Evolutionary conservation across 2,113 vertebrate species (phyloP), one percentile per base, ranked within the genome.

Genomic region (Pontoporia blainvillei): DNA sequence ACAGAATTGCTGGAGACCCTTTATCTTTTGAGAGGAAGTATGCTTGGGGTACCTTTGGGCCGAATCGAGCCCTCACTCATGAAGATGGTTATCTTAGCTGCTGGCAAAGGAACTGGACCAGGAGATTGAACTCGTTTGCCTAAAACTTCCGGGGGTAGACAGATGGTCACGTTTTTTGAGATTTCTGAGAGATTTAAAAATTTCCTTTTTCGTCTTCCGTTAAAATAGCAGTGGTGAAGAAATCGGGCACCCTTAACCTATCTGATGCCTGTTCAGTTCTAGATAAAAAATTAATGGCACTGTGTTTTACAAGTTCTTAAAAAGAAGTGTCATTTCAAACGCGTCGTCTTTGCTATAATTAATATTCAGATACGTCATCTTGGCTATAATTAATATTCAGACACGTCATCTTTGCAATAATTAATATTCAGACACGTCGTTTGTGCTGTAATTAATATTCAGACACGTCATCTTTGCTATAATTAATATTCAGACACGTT

Each of bases 11-110:
- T 95, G 78, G 89, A 94, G 76, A 94, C 72, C 78, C 36, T 91
- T 97, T 94, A 79, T 93, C 94, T 93, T 94, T 83, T 61, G 49
- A 86, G 73, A 96, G 88, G 73, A 97, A 92, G n/a, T 97, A 31
- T 15, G 7, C 41, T 10, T 57, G n/a, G 73, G 54, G 49, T 90
- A 8, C 11, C 25, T 6, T 5, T 69, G 62, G 75, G n/a, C n/a
- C 14, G 46, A 93, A 61, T 62, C 7, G 4, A 62, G 8, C 39
- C 75, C 82, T 87, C 20, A 5, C 36, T 69, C 27, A 2, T 25
- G 15, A 84, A n/a, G 93, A 93, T 96, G 73, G 34, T 69, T 91
- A 91, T 97, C 93, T 90, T 59, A 41, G 41, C 62, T 86, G 3
- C 61, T 76, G 52, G 76, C 82, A 91, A 4, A 76, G 23, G 52